phyloP scores from a whole-genome alignment of 2,888 invertebrate genomes.

The Stramonita haemastoma region DNA sequence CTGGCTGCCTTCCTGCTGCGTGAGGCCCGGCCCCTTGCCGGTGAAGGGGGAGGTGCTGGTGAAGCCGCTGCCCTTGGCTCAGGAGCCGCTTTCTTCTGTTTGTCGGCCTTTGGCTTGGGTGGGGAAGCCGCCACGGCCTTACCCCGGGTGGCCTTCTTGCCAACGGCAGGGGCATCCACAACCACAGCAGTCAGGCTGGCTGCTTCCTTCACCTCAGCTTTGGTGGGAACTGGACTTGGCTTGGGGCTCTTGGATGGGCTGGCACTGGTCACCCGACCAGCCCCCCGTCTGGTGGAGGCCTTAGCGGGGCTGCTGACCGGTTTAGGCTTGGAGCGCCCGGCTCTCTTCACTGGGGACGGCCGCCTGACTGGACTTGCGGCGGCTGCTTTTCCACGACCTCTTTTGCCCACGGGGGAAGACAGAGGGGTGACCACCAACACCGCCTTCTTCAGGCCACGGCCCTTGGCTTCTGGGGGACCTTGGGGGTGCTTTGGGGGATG shows the following conservation, averaged over 20 bases:
- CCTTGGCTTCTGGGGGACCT: not conserved
- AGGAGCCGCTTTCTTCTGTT: not conserved
- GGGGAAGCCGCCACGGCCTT: slow-evolving; percentile 40
- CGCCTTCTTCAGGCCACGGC: not conserved
- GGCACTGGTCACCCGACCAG: slow-evolving; percentile 19
- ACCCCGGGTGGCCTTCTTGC: slow-evolving; percentile 43
- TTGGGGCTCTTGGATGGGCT: slow-evolving; percentile 30
- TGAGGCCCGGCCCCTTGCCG: slow-evolving; percentile 5
- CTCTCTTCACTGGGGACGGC: slow-evolving; percentile 27
- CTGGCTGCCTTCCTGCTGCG: slow-evolving; percentile 29
- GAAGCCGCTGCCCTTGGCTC: not conserved
- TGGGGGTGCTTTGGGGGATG: not conserved
- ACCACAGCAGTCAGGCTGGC: slow-evolving; percentile 38
- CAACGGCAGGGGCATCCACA: slow-evolving; percentile 26
- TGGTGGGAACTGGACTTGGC: slow-evolving; percentile 23
- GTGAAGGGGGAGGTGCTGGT: not conserved
- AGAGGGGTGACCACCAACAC: not conserved
- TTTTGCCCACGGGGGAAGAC: not conserved
- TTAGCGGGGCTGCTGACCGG: slow-evolving; percentile 40
- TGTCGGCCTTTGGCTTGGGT: not conserved
- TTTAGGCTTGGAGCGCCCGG: slow-evolving; percentile 32
- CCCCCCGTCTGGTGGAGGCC: not conserved
- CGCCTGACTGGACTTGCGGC: not conserved
- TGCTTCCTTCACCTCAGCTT: slow-evolving; percentile 46
- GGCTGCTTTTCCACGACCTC: slow-evolving; percentile 1